Conservation (phyloP, 2,113 vertebrate genomes). For the Hyla sarda region DNA sequence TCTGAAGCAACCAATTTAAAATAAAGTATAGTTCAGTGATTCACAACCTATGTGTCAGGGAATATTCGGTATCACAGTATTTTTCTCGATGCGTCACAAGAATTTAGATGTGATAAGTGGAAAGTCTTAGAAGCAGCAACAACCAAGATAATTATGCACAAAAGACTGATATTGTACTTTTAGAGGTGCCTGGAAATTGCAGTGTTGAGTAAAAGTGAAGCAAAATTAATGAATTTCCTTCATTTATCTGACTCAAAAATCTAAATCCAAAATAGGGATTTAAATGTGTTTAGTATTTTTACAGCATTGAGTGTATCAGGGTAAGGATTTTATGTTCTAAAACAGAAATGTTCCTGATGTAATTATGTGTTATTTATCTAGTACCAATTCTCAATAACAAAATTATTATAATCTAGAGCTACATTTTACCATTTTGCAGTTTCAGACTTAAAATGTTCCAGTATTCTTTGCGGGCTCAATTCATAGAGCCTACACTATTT, state of each 20-base stretch:
- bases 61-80: not conserved
- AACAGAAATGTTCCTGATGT: not conserved
- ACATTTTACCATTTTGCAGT: too few relatives aligned
- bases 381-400: not conserved
- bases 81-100: not conserved
- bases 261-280: not conserved
- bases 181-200: not conserved
- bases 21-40: not conserved
- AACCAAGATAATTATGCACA: not conserved
- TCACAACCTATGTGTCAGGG: not conserved
- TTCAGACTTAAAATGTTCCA: too few relatives aligned
- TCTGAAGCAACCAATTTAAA: not conserved
- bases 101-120: not conserved
- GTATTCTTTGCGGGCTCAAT: too few relatives aligned
- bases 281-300: not conserved
- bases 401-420: not conserved
- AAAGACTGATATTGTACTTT: not conserved
- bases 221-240: not conserved
- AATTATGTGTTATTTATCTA: not conserved
- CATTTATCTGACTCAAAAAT: not conserved
- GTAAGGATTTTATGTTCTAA: not conserved
- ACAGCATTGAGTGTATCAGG: not conserved
- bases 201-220: not conserved
- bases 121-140: not conserved
- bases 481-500: too few relatives aligned